Percentiles rank a stretch among this genome's conserved stretches.
phyloP scores from a whole-genome alignment of 2,797 vertebrate genomes.

The Anguilla obscura region DNA sequence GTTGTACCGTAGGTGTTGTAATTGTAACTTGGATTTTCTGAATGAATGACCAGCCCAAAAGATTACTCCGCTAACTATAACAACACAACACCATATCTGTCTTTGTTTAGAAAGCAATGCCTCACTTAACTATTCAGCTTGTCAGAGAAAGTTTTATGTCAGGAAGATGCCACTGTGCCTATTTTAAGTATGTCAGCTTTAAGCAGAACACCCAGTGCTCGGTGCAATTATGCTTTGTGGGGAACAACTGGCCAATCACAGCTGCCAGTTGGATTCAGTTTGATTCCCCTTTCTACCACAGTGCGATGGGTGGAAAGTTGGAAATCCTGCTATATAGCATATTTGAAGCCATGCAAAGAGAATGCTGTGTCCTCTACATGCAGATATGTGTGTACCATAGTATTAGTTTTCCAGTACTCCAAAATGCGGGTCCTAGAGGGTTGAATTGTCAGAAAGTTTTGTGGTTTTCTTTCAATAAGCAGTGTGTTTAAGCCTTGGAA shows the following conservation, averaged over 20 bases:
- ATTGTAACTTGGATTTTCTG: background rate
- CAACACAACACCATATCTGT: background rate
- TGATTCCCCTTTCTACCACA: slow-evolving; percentile 1
- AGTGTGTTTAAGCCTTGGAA: too few species aligned
- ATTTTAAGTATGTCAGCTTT: slow-evolving; percentile 1
- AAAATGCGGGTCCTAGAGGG: background rate
- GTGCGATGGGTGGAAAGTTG: slow-evolving; percentile 13
- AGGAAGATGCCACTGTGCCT: background rate
- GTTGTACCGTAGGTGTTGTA: background rate
- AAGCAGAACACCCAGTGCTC: background rate
- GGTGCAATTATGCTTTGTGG: background rate
- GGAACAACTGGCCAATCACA: slow-evolving; percentile 41
- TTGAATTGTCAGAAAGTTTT: background rate
- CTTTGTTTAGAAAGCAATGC: background rate
- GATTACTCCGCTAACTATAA: background rate
- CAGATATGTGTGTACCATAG: background rate
- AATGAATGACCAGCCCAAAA: background rate
- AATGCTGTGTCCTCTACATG: background rate
- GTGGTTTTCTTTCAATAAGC: background rate
- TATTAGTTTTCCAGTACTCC: background rate
- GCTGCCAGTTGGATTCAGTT: slow-evolving; percentile 28
- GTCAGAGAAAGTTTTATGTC: background rate
- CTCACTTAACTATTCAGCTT: background rate
- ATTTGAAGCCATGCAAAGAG: background rate
- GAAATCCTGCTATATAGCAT: background rate